These are phyloP conservation scores for Columba guinea DNA, from an alignment of 2,797 vertebrate genomes.

Conservation along the genomic window DNA sequence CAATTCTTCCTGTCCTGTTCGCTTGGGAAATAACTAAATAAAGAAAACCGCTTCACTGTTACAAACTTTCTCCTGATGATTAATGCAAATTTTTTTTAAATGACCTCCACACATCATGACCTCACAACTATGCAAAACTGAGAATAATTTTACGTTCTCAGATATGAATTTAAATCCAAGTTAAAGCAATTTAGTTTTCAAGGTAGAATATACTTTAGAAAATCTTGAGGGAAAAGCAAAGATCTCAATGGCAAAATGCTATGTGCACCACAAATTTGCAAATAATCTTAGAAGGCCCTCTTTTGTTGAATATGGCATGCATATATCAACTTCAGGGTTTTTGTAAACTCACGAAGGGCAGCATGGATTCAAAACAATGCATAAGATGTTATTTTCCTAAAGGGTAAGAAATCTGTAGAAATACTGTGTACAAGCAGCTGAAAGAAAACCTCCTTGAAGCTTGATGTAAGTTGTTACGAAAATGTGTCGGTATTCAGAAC, in stretches of 20 bases:
- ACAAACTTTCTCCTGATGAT: not conserved
- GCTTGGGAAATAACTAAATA: not conserved
- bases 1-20: not conserved
- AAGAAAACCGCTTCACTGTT: not conserved
- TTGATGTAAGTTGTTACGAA: not conserved
- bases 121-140: not conserved
- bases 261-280: not conserved
- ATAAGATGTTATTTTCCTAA: not conserved
- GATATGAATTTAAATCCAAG: not conserved
- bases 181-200: not conserved
- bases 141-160: constrained; percentile 24
- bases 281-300: not conserved
- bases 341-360: not conserved
- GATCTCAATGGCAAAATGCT: not conserved
- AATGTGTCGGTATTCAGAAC: not conserved
- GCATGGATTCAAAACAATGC: not conserved
- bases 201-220: not conserved
- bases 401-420: not conserved
- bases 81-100: not conserved
- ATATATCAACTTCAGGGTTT: rapidly evolving
- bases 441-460: not conserved
- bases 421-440: not conserved
- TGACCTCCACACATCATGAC: not conserved
- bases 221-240: not conserved
- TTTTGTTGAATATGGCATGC: not conserved